Conservation (phyloP, 2,888 invertebrate genomes). For the Corbicula japonica region DNA sequence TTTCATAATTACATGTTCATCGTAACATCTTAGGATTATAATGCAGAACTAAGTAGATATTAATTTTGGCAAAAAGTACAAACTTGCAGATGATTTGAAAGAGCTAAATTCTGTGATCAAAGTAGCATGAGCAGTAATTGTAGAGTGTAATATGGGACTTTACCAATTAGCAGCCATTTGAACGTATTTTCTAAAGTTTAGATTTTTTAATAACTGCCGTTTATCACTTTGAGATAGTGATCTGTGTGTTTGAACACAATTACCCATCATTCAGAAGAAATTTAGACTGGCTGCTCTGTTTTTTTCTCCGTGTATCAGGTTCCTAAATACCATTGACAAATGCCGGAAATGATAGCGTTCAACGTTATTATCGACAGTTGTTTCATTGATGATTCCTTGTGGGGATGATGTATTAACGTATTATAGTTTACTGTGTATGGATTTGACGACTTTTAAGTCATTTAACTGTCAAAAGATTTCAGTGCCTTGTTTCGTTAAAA, state of each 20-base stretch:
- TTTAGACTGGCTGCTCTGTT: too few species aligned
- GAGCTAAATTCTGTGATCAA: constrained; percentile 26
- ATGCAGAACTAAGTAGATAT: constrained; percentile 35
- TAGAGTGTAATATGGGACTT: constrained; percentile 22
- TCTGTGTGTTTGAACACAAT: not conserved
- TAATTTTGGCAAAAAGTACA: constrained; percentile 27
- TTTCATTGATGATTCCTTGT: too few species aligned
- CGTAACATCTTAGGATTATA: constrained; percentile 12
- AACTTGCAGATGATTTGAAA: constrained; percentile 7
- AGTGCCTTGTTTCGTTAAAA: too few species aligned
- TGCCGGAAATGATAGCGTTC: too few species aligned
- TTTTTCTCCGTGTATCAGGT: too few species aligned
- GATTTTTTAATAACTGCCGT: constrained; percentile 8
- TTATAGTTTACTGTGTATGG: too few species aligned
- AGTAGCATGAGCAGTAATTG: constrained; percentile 19
- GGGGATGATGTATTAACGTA: too few species aligned
- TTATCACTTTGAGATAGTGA: not conserved
- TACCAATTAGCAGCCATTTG: constrained; percentile 20
- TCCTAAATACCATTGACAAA: too few species aligned
- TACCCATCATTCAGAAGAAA: constrained; percentile 18
- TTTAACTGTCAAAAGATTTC: too few species aligned
- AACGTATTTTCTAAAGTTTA: constrained; percentile 9
- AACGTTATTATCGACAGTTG: too few species aligned
- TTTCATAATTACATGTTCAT: constrained; percentile 13
- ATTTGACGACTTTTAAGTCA: too few species aligned